Base-by-base conservation (phyloP, 2,113 vertebrate genomes). In the Paradoxurus hermaphroditus region DNA sequence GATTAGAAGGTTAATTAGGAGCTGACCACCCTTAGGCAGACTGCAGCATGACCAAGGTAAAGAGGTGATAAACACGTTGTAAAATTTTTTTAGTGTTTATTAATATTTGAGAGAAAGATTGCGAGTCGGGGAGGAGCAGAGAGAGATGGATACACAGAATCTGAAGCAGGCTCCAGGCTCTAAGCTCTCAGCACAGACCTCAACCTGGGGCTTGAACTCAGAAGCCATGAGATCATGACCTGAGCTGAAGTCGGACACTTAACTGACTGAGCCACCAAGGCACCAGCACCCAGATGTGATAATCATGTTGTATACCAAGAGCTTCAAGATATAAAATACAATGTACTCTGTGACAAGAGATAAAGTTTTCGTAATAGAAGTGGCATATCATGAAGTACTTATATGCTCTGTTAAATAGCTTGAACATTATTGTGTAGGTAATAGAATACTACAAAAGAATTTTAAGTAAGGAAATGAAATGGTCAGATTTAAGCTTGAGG, bases 361-460 rank as follows among this genome's bases (percentile, higher is more conserved):
- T 16, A 39, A 44, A 16, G 10, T 65, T 82, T 72, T 93, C 49
- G 7, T 62, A 53, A 73, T 46, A 34, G 7, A 11, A 77, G 2
- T 41, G 31, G 10, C 13, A 67, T 34, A 36, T 86, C 15, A 70
- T 21, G 25, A 91, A 89, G 18, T 49, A 63, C 12, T n/a, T 36
- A 2, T 19, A 56, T 21, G 21, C 9, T 13, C 73, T 63, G 8
- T 96, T 88, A 67, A 63, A 53, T 15, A 72, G 4, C n/a, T 81
- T 90, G 5, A 75, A 68, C 8, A 25, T 82, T 49, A 86, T 16
- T 92, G 19, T 86, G 18, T 41, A 84, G 5, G 11, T 9, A 49
- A 25, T 51, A 5, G 5, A 8, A 1, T 34, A 34, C 15, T 51
- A 5, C 4, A 0, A 18, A n/a, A n/a, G 4, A 2, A 5, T 77